Base-by-base conservation (phyloP, 2,113 vertebrate species). In the Cochlearius cochlearius region DNA sequence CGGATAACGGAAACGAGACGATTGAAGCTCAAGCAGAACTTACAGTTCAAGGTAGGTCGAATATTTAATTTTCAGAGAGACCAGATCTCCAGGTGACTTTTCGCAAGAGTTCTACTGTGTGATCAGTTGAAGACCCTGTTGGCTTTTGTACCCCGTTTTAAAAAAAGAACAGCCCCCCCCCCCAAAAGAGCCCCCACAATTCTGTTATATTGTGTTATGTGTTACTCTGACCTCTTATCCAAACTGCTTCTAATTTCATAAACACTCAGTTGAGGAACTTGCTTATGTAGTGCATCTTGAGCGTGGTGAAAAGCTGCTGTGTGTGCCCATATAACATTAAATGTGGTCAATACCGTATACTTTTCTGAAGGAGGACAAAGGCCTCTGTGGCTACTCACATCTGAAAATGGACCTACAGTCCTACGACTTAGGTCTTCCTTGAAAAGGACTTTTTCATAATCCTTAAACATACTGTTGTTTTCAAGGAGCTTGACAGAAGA, bases 21-120 rank as follows among this genome's bases (percentile, higher is more conserved):
- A 90, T 98, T 27, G 98, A 99, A 90, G 98, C 98, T 27, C 98
- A 98, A 72, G 98, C 99, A n/a, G 99, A 99, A 43, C 99, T 99
- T 86, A 78, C 94, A 7, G 92, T 99, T 25, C 99, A 99, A 98
- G 99, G 99, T 99, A 98, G 89, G 96, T 56, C 47, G 2, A 55
- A 27, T 29, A 29, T 43, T 83, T 90, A 36, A 9, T 53, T 30
- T 66, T 18, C 26, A 72, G 41, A 49, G 62, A 30, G 18, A 49
- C 23, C 5, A 7, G 11, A 32, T 67, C 29, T 59, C 49, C 26
- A 18, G 10, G 1, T 68, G 36, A 16, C 36, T 29, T 43, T 10
- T 52, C 11, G 3, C 4, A 15, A 10, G 47, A 11, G 30, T 10
- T 30, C 13, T 29, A 4, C 38, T 49, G 19, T 41, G 49, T 34